Conservation (phyloP, 2,888 invertebrate genomes). For the Crematogaster levior region DNA sequence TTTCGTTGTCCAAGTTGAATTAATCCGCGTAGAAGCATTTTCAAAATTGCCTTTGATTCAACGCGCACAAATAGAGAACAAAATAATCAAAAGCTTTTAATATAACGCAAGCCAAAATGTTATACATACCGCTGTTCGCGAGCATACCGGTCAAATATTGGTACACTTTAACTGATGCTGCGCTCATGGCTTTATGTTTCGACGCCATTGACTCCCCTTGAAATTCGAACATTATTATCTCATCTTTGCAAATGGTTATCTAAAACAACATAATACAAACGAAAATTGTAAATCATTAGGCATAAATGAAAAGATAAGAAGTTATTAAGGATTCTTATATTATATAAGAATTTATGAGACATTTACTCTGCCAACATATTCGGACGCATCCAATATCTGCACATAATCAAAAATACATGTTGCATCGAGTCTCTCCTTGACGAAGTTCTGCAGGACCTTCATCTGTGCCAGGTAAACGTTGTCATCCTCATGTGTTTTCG, state of each 20-base stretch:
- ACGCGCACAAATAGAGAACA: slow-evolving; percentile 22
- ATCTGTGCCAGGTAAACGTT: slow-evolving; percentile 51
- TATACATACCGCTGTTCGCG: slow-evolving; percentile 48
- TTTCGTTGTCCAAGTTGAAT: slow-evolving; percentile 19
- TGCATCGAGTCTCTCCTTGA: slow-evolving; percentile 73
- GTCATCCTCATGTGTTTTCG: slow-evolving; percentile 42
- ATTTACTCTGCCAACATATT: slow-evolving; percentile 78
- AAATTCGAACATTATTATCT: slow-evolving; percentile 69
- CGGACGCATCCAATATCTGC: slow-evolving; percentile 53
- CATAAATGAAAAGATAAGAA: not conserved
- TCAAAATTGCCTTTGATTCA: slow-evolving; percentile 46
- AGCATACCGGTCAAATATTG: slow-evolving; percentile 58
- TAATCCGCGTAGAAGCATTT: slow-evolving; percentile 31
- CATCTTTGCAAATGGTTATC: slow-evolving; percentile 73
- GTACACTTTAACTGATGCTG: slow-evolving; percentile 73
- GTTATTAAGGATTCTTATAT: no score
- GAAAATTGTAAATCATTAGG: slow-evolving; percentile 22
- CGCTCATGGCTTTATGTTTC: slow-evolving; percentile 72
- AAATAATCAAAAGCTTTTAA: slow-evolving; percentile 48
- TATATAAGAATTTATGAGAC: slow-evolving; percentile 15
- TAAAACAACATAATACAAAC: slow-evolving; percentile 48
- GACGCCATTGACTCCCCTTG: slow-evolving; percentile 73
- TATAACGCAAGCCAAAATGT: slow-evolving; percentile 29
- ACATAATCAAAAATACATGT: slow-evolving; percentile 76
- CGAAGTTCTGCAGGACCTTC: slow-evolving; percentile 70